Conservation (phyloP, 2,888 invertebrate genomes). For the Capitulum mitella region DNA sequence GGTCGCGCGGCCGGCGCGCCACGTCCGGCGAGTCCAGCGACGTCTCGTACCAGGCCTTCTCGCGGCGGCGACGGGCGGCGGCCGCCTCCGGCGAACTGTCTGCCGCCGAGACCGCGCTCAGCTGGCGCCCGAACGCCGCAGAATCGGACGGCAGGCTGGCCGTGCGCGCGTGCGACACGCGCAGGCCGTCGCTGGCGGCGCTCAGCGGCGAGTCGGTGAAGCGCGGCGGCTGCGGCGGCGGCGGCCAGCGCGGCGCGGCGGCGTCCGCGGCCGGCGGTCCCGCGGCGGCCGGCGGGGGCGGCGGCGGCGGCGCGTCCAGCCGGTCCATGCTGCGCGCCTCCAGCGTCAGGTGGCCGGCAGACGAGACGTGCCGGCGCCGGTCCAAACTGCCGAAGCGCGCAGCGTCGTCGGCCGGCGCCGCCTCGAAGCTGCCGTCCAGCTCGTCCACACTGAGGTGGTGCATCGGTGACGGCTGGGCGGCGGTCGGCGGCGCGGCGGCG, state of each 20-base stretch:
- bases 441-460: conserved; percentile 35
- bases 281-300: conserved; percentile 27
- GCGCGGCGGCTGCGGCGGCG: conserved; percentile 37
- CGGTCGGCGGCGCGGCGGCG: not conserved
- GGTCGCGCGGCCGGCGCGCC: conserved; percentile 15
- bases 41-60: conserved; percentile 24
- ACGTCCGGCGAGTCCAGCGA: not conserved
- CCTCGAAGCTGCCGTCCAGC: conserved; percentile 29
- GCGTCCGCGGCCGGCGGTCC: conserved; percentile 35
- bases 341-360: conserved; percentile 32
- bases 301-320: conserved; percentile 34
- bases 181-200: conserved; percentile 27
- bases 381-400: conserved; percentile 41
- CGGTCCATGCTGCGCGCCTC: conserved; percentile 38
- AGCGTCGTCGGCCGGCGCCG: conserved; percentile 24
- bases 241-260: conserved; percentile 36
- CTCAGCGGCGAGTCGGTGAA: conserved; percentile 36
- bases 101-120: not conserved
- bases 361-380: conserved; percentile 36
- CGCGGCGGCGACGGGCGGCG: conserved; percentile 1
- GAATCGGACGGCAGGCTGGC: conserved; percentile 18
- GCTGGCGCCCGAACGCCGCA: conserved; percentile 5
- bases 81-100: not conserved
- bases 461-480: not conserved
- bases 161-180: conserved; percentile 18